Conservation (phyloP, 2,888 invertebrate genomes). For the Teleogryllus oceanicus region DNA sequence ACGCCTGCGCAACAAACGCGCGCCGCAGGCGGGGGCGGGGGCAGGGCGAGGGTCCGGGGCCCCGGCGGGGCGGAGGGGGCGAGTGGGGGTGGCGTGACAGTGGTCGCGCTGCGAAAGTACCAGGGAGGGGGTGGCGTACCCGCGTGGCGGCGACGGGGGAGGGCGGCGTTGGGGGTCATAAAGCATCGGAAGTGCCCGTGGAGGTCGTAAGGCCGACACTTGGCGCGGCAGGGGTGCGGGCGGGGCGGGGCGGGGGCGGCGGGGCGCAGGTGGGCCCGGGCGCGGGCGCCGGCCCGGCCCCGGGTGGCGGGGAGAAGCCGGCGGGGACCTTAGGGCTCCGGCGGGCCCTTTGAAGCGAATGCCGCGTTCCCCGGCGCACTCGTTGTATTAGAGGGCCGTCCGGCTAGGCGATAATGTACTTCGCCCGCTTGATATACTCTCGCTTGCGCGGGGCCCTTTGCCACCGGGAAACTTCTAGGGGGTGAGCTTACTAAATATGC, state of each 20-base stretch:
- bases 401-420: neutral
- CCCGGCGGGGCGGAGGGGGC: neutral
- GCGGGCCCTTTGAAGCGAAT: neutral
- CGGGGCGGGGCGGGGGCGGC: neutral
- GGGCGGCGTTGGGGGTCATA: conserved; percentile 1
- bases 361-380: neutral
- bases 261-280: neutral
- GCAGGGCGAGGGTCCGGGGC: neutral
- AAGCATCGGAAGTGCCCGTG: neutral
- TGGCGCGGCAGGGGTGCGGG: neutral
- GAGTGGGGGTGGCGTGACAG: neutral
- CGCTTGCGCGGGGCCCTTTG: neutral
- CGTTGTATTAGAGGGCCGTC: neutral
- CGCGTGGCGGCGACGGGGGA: neutral
- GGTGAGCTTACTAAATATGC: too few relatives aligned
- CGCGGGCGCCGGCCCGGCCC: neutral
- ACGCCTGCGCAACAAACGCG: neutral
- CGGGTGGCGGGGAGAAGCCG: neutral
- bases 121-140: neutral
- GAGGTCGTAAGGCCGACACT: neutral
- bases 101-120: neutral
- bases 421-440: neutral
- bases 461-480: too few relatives aligned
- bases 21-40: neutral
- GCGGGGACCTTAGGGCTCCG: neutral